phyloP scores from a whole-genome alignment of 2,797 vertebrate genomes.

The Loriculus beryllinus region DNA sequence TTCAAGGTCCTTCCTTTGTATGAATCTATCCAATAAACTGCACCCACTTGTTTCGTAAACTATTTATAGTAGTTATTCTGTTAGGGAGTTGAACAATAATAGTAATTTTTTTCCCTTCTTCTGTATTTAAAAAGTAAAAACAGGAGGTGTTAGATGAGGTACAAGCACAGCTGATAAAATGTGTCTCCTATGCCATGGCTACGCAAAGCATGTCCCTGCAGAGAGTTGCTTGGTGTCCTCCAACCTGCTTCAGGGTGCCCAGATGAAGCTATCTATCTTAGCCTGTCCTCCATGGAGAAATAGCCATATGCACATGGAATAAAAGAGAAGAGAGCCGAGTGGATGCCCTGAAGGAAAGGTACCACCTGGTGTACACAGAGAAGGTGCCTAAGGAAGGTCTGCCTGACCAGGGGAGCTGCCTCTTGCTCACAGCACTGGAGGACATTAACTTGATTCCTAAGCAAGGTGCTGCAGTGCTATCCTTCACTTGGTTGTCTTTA shows the following conservation, averaged over 20 bases:
- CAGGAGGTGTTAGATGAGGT: neutral
- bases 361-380: neutral
- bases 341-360: neutral
- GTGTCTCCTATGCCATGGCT: neutral
- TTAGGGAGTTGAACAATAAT: neutral
- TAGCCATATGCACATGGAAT: neutral
- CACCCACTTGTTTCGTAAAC: neutral
- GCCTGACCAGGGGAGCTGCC: neutral
- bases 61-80: neutral
- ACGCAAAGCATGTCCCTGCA: neutral
- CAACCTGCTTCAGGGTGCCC: neutral
- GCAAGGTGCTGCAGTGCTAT: neutral
- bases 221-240: neutral
- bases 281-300: neutral
- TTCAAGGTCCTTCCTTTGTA: neutral
- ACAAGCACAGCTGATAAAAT: neutral
- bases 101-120: neutral
- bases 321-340: neutral
- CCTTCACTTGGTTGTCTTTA: neutral
- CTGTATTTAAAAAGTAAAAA: neutral
- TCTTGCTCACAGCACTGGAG: neutral
- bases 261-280: neutral
- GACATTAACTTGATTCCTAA: rapidly evolving
- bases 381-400: neutral
- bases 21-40: neutral